phyloP scores from a whole-genome alignment of 1,140 invertebrate genomes.

The Oscheius sp. region DNA sequence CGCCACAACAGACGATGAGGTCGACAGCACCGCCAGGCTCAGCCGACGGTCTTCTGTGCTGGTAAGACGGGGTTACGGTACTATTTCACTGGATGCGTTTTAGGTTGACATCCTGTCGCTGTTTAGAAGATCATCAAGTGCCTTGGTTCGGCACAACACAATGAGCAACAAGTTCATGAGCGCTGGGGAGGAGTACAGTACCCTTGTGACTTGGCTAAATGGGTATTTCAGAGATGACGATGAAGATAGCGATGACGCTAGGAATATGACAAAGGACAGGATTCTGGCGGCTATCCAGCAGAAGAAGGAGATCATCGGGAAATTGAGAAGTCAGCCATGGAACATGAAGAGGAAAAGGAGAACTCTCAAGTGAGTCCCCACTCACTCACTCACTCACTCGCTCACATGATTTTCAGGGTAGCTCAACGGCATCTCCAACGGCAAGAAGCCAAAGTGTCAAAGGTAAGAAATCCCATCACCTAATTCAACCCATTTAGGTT shows the following conservation, averaged over 20 bases:
- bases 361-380: conserved; percentile 66
- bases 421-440: conserved; percentile 43
- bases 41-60: conserved; percentile 3
- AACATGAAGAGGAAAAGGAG: conserved; percentile 79
- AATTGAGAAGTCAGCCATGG: conserved; percentile 82
- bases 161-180: conserved; percentile 5
- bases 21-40: neutral
- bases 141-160: conserved; percentile 23
- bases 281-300: conserved; percentile 82
- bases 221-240: conserved; percentile 28
- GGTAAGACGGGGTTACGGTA: too few relatives aligned
- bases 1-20: neutral
- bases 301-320: conserved; percentile 85
- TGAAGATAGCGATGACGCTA: conserved; percentile 46
- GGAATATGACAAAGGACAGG: conserved; percentile 30
- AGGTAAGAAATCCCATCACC: conserved; percentile 6
- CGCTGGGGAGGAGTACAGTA: conserved; percentile 1
- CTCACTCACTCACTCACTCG: neutral
- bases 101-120: conserved; percentile 45
- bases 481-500: neutral
- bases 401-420: conserved; percentile 32
- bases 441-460: conserved; percentile 48
- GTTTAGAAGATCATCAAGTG: conserved; percentile 46
- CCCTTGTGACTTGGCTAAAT: neutral
- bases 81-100: neutral